Evolutionary conservation across 2,113 vertebrate species (phyloP).

Genomic region (Anoplopoma fimbria): DNA sequence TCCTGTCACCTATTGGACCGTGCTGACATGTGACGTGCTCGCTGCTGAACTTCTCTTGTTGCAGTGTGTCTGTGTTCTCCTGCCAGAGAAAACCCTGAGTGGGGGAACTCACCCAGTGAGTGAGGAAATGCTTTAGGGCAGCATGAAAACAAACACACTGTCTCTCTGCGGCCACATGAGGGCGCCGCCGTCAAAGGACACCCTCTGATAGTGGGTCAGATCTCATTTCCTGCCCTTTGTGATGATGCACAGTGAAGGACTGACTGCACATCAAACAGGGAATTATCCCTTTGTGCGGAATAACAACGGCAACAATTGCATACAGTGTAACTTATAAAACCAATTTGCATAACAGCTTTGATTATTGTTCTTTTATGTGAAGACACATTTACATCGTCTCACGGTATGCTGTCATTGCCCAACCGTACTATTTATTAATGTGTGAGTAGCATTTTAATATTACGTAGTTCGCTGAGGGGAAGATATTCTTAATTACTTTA

Average conservation of each 20-base stretch:
- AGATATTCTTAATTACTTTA: background rate
- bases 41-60: slow-evolving; percentile 62
- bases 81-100: slow-evolving; percentile 67
- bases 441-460: background rate
- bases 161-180: slow-evolving; percentile 60
- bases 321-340: background rate
- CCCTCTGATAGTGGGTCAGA: slow-evolving; percentile 54
- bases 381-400: background rate
- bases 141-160: slow-evolving; percentile 71
- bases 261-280: slow-evolving; percentile 29
- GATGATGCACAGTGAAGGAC: slow-evolving; percentile 24
- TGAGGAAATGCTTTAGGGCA: slow-evolving; percentile 50
- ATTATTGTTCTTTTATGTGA: slow-evolving; percentile 13
- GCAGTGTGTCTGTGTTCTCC: slow-evolving; percentile 61
- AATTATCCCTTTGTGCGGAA: background rate
- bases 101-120: slow-evolving; percentile 64
- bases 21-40: slow-evolving; percentile 63
- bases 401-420: background rate
- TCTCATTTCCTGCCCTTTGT: background rate
- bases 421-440: background rate
- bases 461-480: background rate
- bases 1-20: slow-evolving; percentile 47
- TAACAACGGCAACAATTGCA: slow-evolving; percentile 12
- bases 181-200: slow-evolving; percentile 56
- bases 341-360: slow-evolving; percentile 29